Conservation (phyloP, 2,113 vertebrate genomes). For the Hoplias malabaricus region DNA sequence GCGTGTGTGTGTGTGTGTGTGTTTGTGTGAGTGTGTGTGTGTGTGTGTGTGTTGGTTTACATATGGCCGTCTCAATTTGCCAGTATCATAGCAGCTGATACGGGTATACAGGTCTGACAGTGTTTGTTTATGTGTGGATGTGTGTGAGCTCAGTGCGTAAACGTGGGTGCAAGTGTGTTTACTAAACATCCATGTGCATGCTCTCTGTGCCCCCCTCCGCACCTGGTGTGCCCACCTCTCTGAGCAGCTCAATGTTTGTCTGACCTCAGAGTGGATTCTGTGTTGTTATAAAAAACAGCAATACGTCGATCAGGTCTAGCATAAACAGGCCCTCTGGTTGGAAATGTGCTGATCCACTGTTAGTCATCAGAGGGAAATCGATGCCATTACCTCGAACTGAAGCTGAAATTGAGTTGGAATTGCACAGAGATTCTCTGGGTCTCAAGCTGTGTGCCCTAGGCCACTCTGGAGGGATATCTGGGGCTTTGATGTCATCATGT, state of each 20-base stretch:
- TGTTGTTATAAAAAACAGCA: constrained; percentile 39
- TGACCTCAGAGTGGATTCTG: background rate
- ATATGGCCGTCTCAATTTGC: background rate
- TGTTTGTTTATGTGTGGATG: constrained; percentile 30
- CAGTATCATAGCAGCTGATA: background rate
- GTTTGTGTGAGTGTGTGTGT: too few relatives aligned
- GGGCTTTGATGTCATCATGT: constrained; percentile 59
- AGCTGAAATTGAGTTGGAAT: constrained; percentile 10
- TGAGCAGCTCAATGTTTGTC: background rate
- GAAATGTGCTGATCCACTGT: constrained; percentile 1
- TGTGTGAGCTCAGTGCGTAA: background rate
- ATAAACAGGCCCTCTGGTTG: constrained; percentile 27
- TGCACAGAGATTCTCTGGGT: background rate
- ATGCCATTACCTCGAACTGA: constrained; percentile 11
- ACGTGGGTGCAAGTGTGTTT: constrained; percentile 11
- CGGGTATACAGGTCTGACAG: background rate
- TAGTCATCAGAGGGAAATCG: background rate
- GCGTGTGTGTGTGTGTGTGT: too few relatives aligned
- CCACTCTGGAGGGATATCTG: constrained; percentile 41
- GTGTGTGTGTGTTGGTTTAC: background rate
- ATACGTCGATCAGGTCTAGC: constrained; percentile 3
- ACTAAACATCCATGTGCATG: constrained; percentile 18
- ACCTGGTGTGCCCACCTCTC: background rate
- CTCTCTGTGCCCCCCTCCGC: background rate
- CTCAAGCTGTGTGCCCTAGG: constrained; percentile 34